Percentiles rank a stretch among this genome's conserved stretches.
These are phyloP conservation scores for Trididemnum clinides DNA, from an alignment of 23 tunicate species.

Conservation along the genomic window DNA sequence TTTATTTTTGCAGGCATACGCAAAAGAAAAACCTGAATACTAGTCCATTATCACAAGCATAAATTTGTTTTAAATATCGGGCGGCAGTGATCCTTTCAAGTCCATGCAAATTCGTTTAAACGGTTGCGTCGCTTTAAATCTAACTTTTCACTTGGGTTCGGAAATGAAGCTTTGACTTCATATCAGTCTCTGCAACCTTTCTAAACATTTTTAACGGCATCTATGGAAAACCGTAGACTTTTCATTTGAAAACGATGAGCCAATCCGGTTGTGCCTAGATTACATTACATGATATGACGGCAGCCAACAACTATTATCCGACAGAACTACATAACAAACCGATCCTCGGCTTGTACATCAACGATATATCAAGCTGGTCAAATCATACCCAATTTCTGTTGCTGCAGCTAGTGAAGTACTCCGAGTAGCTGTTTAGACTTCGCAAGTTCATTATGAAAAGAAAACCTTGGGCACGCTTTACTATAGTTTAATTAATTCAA, in stretches of 20 bases:
- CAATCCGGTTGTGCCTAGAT: slow-evolving; percentile 28
- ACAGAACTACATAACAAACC: no score
- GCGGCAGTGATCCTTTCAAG: slow-evolving; percentile 29
- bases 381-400: no score
- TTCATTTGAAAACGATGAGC: neutral
- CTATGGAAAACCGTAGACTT: slow-evolving; percentile 27
- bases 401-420: no score
- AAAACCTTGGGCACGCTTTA: no score
- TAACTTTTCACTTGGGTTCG: neutral
- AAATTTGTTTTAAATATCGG: neutral
- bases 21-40: slow-evolving; percentile 11
- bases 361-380: no score
- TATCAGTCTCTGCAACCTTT: neutral
- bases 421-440: no score
- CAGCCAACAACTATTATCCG: no score
- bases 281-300: no score
- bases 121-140: slow-evolving; percentile 38
- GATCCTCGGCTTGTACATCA: no score
- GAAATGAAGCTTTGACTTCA: slow-evolving; percentile 18
- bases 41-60: slow-evolving; percentile 6
- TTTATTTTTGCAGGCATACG: neutral
- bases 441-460: no score
- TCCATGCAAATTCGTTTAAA: slow-evolving; percentile 9
- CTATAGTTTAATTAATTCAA: no score
- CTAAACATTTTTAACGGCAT: slow-evolving; percentile 12